phyloP scores from a whole-genome alignment of 2,888 invertebrate genomes.

The Sphaerophoria taeniata region DNA sequence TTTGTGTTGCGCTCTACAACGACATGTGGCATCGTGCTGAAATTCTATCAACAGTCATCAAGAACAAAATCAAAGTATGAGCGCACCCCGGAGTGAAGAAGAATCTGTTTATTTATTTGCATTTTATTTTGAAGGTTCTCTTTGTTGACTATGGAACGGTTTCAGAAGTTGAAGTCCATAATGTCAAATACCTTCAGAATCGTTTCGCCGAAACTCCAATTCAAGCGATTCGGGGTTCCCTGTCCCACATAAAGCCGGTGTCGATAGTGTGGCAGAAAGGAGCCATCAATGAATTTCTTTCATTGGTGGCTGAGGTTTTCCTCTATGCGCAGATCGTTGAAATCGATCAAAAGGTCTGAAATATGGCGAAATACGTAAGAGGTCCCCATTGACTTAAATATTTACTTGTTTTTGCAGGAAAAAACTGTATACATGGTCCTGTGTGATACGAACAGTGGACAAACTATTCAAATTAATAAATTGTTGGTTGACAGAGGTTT shows the following conservation, averaged over 20 bases:
- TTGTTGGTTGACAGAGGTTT: conserved; percentile 73
- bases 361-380: not conserved
- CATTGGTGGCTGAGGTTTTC: conserved; percentile 75
- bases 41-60: conserved; percentile 75
- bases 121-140: conserved; percentile 75
- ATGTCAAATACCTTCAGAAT: conserved; percentile 77
- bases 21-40: conserved; percentile 79
- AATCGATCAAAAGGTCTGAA: conserved; percentile 73
- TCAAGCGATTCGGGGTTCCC: conserved; percentile 77
- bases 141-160: conserved; percentile 80
- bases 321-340: conserved; percentile 78
- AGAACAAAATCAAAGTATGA: conserved; percentile 77
- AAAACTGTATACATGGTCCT: conserved; percentile 77
- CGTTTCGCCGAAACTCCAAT: conserved; percentile 77
- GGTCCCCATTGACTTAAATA: not conserved
- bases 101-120: not conserved
- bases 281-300: conserved; percentile 77
- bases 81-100: not conserved
- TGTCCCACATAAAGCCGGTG: conserved; percentile 78
- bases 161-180: conserved; percentile 74
- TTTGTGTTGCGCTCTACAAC: conserved; percentile 77
- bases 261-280: conserved; percentile 77
- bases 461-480: conserved; percentile 76
- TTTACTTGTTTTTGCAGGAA: conserved; percentile 73
- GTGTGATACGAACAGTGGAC: conserved; percentile 77